Evolutionary conservation across 2,797 vertebrate species (phyloP).

Genomic region (Eupleurogrammus muticus): DNA sequence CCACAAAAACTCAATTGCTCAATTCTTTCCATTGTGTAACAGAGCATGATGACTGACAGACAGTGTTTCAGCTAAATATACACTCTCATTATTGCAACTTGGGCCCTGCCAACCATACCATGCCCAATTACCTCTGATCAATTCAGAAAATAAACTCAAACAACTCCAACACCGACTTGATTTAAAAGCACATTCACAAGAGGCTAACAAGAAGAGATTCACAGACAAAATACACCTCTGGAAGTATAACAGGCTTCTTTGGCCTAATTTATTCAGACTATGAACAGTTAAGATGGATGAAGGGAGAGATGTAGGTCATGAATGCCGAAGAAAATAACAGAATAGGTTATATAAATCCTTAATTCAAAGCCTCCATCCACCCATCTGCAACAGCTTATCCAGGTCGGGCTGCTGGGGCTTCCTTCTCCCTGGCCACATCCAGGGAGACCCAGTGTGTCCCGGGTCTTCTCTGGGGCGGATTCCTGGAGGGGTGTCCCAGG

Average conservation of each 20-base stretch:
- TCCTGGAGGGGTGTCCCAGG: no score
- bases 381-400: background rate
- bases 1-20: conserved; percentile 39
- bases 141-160: conserved; percentile 50
- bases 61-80: conserved; percentile 60
- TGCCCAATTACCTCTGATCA: conserved; percentile 67
- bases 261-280: conserved; percentile 41
- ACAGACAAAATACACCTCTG: conserved; percentile 26
- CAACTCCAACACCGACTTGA: conserved; percentile 40
- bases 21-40: conserved; percentile 34
- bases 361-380: conserved; percentile 21
- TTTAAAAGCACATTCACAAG: conserved; percentile 35
- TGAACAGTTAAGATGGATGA: conserved; percentile 42
- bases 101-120: conserved; percentile 46
- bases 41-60: conserved; percentile 55
- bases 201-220: conserved; percentile 36
- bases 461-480: background rate
- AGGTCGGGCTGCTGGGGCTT: background rate
- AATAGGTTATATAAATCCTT: conserved; percentile 45
- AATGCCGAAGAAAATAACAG: conserved; percentile 39
- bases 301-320: conserved; percentile 52
- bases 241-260: conserved; percentile 22
- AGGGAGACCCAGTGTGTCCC: background rate
- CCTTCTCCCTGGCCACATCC: background rate
- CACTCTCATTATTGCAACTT: conserved; percentile 58